phyloP scores from a whole-genome alignment of 2,113 vertebrate species.

The Ancistrus triradiatus region DNA sequence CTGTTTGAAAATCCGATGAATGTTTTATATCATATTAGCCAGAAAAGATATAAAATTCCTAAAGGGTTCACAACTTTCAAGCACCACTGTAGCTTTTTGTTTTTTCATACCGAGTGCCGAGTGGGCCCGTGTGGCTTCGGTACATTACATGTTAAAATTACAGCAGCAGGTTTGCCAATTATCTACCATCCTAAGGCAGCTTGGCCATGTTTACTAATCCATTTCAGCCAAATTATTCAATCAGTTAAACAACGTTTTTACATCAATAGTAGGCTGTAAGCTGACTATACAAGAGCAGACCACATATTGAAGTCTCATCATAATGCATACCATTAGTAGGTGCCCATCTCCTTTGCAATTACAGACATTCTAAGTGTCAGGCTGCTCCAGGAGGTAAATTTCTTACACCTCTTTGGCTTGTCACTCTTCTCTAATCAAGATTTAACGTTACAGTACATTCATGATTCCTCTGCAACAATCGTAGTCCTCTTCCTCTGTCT shows the following conservation, averaged over 20 bases:
- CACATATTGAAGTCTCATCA: not conserved
- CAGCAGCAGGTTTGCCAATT: not conserved
- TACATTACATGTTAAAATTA: not conserved
- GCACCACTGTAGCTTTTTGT: too few relatives aligned
- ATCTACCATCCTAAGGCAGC: too few relatives aligned
- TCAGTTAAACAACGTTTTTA: too few relatives aligned
- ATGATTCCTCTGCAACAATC: not conserved
- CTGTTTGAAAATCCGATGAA: too few relatives aligned
- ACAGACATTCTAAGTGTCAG: conserved; percentile 9
- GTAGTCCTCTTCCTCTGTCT: not conserved
- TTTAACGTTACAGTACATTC: too few relatives aligned
- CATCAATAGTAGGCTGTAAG: too few relatives aligned
- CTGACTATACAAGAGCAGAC: not conserved
- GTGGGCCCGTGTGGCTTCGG: not conserved
- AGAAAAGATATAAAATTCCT: too few relatives aligned
- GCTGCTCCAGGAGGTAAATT: conserved; percentile 11
- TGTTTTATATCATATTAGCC: too few relatives aligned
- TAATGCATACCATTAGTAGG: not conserved
- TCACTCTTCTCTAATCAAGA: not conserved
- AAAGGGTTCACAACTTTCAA: too few relatives aligned
- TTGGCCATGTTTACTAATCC: too few relatives aligned
- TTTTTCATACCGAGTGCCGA: not conserved
- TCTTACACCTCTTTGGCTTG: conserved; percentile 9
- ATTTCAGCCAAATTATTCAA: too few relatives aligned
- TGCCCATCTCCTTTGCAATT: not conserved